phyloP scores from a whole-genome alignment of 1,140 invertebrate genomes.

The Camponotus vicinus region DNA sequence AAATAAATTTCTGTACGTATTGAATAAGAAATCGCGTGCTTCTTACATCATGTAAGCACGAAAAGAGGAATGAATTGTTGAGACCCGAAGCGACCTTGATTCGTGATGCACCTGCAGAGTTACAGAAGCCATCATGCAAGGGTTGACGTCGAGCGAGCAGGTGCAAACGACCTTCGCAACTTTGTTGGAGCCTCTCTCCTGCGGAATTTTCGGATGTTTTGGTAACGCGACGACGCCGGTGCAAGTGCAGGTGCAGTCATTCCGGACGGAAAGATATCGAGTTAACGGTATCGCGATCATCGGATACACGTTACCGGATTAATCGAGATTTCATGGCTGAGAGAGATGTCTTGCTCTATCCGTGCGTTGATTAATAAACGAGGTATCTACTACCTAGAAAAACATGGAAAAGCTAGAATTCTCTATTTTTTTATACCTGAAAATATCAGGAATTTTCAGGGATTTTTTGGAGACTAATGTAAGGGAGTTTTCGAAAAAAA shows the following conservation, averaged over 20 bases:
- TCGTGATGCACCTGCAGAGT: conserved; percentile 58
- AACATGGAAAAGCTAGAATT: no score
- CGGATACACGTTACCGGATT: conserved; percentile 41
- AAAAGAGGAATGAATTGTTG: conserved; percentile 2
- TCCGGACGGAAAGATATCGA: conserved; percentile 24
- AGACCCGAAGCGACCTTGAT: conserved; percentile 37
- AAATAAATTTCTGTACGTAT: no score
- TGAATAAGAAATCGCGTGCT: neutral
- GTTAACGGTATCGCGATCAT: conserved; percentile 44
- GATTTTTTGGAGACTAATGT: no score
- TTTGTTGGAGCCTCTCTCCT: conserved; percentile 64
- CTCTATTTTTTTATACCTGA: no score
- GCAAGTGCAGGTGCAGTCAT: conserved; percentile 42
- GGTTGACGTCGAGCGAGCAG: conserved; percentile 21
- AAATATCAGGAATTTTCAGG: no score
- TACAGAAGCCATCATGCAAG: neutral
- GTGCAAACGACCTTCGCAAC: conserved; percentile 75
- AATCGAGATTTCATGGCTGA: conserved; percentile 59
- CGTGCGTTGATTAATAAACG: no score
- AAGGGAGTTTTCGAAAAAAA: no score
- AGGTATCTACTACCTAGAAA: no score
- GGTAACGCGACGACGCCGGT: neutral
- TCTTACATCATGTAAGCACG: neutral
- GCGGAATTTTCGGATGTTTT: conserved; percentile 62
- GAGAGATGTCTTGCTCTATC: conserved; percentile 30